phyloP scores from a whole-genome alignment of 2,888 invertebrate species.

The Agrochola macilenta region DNA sequence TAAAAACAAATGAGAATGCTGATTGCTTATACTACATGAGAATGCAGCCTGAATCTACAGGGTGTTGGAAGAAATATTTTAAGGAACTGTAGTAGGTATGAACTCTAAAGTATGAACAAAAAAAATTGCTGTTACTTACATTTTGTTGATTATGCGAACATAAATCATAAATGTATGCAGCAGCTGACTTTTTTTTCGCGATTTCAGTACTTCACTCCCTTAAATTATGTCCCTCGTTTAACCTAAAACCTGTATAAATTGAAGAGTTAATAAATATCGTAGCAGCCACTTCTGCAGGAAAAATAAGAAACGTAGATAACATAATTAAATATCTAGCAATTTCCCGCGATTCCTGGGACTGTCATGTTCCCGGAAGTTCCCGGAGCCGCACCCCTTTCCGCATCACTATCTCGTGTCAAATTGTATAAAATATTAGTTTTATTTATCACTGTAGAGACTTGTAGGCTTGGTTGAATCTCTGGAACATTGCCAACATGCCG shows the following conservation, averaged over 20 bases:
- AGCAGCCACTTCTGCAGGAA: not conserved
- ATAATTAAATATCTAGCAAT: constrained; percentile 36
- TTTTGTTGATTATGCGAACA: too few species aligned
- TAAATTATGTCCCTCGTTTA: too few species aligned
- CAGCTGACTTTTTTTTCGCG: too few species aligned
- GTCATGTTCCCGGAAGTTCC: constrained; percentile 35
- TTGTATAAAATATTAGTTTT: constrained; percentile 49
- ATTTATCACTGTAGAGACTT: constrained; percentile 26
- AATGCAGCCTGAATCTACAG: not conserved
- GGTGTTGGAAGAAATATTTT: too few species aligned
- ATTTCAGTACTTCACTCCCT: too few species aligned
- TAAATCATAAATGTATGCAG: too few species aligned
- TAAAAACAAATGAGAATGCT: not conserved
- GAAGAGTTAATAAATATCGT: constrained; percentile 6
- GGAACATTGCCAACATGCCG: constrained; percentile 32
- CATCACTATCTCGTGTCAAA: constrained; percentile 65
- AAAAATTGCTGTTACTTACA: too few species aligned
- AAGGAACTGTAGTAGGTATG: too few species aligned
- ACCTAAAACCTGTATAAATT: too few species aligned
- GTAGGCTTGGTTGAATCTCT: constrained; percentile 3
- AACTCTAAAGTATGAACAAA: too few species aligned
- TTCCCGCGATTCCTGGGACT: constrained; percentile 40
- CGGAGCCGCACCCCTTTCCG: constrained; percentile 28
- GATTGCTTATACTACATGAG: not conserved
- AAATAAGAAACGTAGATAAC: constrained; percentile 14